Base-by-base conservation (phyloP, 23 tunicate species). In the Ciona savignyi region DNA sequence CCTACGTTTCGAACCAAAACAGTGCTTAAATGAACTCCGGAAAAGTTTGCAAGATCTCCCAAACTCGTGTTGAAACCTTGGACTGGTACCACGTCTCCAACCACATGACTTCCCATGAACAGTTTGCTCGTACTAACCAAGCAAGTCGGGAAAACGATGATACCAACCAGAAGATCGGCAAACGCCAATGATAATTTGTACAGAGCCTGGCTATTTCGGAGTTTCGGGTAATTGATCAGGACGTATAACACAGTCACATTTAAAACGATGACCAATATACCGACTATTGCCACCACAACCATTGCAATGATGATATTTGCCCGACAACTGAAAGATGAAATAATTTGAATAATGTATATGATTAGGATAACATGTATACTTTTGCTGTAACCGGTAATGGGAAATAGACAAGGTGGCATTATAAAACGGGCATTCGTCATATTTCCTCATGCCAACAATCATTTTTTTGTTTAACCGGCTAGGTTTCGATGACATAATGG, bases 271-370 rank as follows among this genome's bases (percentile, higher is more conserved):
- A 62, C 63, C 56, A 51, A 71, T 1, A 70, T 20, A 2, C 80
- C 85, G 32, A 86, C 65, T 15, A 80, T 24, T 1, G 48, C 85
- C 28, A 71, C 23, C 23, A 86, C 81, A 11, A 75, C 81, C 22
- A 65, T 23, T 25, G 77, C 11, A 30, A 80, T 33, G 33, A 74
- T 70, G 2, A 86, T 2, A 70, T 60, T 72, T 15, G 60, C 65
- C 34, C 67, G 85, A 60, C 93, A 86, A 25, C 92, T 85, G 63
- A 0, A 76, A 74, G n/a, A 29, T n/a, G n/a, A n/a, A n/a, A n/a
- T n/a, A n/a, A n/a, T n/a, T n/a, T n/a, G n/a, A n/a, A n/a, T n/a
- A n/a, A n/a, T n/a, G n/a, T n/a, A n/a, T n/a, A n/a, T n/a, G n/a
- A n/a, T n/a, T n/a, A n/a, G n/a, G n/a, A n/a, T n/a, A n/a, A n/a